Evolutionary conservation across 2,888 invertebrate genomes (phyloP).

Genomic region (Beris morrisii): DNA sequence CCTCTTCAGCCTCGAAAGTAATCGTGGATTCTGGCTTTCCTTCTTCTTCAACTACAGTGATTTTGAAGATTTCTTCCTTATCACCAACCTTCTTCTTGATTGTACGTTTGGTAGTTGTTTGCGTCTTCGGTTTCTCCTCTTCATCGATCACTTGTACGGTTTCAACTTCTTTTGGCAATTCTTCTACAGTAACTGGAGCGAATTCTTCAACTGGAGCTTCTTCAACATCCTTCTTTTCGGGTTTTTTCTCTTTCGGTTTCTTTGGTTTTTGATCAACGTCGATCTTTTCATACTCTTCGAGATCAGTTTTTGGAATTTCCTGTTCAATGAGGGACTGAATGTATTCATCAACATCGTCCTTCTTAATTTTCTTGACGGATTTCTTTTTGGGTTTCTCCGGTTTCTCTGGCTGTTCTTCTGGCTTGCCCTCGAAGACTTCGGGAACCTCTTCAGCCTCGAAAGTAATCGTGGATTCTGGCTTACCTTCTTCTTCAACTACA

Average conservation of each 20-base stretch:
- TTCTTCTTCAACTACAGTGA: constrained; percentile 49
- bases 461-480: constrained; percentile 39
- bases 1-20: constrained; percentile 42
- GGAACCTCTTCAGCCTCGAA: constrained; percentile 48
- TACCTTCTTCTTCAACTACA: not conserved
- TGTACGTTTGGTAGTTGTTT: constrained; percentile 55
- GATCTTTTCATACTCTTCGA: constrained; percentile 29
- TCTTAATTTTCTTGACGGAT: constrained; percentile 46
- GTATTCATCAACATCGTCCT: constrained; percentile 13
- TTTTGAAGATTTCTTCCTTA: constrained; percentile 53
- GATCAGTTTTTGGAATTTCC: constrained; percentile 48
- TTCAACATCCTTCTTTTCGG: constrained; percentile 13
- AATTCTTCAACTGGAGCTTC: constrained; percentile 33
- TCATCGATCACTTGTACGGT: constrained; percentile 54
- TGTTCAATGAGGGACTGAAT: not conserved
- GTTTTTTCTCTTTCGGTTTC: not conserved
- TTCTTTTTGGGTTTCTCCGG: constrained; percentile 40
- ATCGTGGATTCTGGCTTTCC: constrained; percentile 48
- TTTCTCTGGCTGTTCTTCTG: constrained; percentile 57
- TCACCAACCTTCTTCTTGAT: constrained; percentile 54
- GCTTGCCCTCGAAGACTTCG: constrained; percentile 59
- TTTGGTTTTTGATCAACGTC: constrained; percentile 40
- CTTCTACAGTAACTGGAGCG: constrained; percentile 45
- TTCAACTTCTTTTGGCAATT: constrained; percentile 55
- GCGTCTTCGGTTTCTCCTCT: constrained; percentile 52